Percentiles rank a stretch among this genome's conserved stretches.
These are phyloP conservation scores for Nomada fabriciana DNA, from an alignment of 2,888 invertebrate species.

Conservation along the genomic window DNA sequence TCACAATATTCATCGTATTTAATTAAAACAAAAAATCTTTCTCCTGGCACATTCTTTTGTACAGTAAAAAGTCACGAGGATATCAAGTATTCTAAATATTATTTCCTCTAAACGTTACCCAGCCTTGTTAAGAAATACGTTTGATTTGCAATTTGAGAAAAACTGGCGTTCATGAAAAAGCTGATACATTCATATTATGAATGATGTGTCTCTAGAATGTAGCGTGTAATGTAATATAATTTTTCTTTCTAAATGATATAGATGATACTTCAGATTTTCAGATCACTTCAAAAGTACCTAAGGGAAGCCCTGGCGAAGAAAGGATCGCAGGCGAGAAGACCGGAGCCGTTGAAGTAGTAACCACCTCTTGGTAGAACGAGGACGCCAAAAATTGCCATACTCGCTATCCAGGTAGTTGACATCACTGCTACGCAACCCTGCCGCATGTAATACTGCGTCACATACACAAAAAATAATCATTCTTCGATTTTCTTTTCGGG, in stretches of 20 bases:
- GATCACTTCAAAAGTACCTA: slow-evolving; percentile 82
- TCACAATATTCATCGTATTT: no score
- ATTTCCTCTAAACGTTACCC: no score
- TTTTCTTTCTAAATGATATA: neutral
- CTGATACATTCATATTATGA: no score
- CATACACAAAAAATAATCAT: slow-evolving; percentile 69
- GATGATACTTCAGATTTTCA: neutral
- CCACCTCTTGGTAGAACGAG: slow-evolving; percentile 94
- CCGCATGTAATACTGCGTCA: slow-evolving; percentile 84
- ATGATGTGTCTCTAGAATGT: neutral
- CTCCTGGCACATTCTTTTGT: no score
- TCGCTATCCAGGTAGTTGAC: slow-evolving; percentile 93
- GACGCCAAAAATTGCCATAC: slow-evolving; percentile 92
- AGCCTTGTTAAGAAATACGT: no score
- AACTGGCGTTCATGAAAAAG: no score
- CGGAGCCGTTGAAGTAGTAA: slow-evolving; percentile 94
- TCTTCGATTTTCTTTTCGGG: slow-evolving; percentile 38
- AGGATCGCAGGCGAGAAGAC: slow-evolving; percentile 94
- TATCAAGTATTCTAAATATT: no score
- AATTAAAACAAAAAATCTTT: no score
- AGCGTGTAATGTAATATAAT: neutral
- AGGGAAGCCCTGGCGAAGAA: slow-evolving; percentile 91
- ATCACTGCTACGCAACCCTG: slow-evolving; percentile 95
- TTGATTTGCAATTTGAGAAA: no score
- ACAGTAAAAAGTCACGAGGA: no score